Evolutionary conservation across 2,888 invertebrate genomes (phyloP), one percentile per base, ranked within the genome.

Genomic region (Apotomis betuletana): DNA sequence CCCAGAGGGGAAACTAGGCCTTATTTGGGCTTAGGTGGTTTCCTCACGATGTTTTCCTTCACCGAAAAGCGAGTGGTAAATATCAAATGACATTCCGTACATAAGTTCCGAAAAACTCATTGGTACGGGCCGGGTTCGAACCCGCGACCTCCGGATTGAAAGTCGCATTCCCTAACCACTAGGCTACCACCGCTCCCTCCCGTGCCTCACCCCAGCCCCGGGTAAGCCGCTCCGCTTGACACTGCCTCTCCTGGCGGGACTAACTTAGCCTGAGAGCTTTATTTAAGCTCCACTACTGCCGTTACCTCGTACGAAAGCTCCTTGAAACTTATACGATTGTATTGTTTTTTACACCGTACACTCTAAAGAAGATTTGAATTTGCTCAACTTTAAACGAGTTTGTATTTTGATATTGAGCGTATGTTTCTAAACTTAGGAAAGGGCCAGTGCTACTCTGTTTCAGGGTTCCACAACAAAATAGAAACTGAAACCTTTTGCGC

Each of bases 261-360:
- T 55, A 59, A 67, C 60, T 71, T 71, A 71, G 70, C 65, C 68
- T 60, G 70, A 71, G 70, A 71, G 70, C 70, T 71, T 71, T 71
- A 71, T 71, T 67, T 71, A 71, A 71, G 67, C 70, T 6, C 70
- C 67, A 71, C 70, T 71, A 71, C 55, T 71, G 70, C 67, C 70
- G 70, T 61, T 71, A 71, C 70, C 70, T 71, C 61, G 67, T 71
- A 67, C 54, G 41, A 69, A 65, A 67, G 67, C 67, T 67, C 61
- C 70, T 67, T 71, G 70, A 67, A 71, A 71, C 70, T 67, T 71
- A 71, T 71, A 61, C 70, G 70, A 61, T 61, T 70, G 64, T 70
- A 71, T 71, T 71, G 70, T 71, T 71, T 71, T 71, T 71, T 65
- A 70, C 65, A 57, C 44, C 15, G 54, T 44, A 54, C 27, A 64